Conservation (phyloP, 2,888 invertebrate genomes). For the Catocala nupta region DNA sequence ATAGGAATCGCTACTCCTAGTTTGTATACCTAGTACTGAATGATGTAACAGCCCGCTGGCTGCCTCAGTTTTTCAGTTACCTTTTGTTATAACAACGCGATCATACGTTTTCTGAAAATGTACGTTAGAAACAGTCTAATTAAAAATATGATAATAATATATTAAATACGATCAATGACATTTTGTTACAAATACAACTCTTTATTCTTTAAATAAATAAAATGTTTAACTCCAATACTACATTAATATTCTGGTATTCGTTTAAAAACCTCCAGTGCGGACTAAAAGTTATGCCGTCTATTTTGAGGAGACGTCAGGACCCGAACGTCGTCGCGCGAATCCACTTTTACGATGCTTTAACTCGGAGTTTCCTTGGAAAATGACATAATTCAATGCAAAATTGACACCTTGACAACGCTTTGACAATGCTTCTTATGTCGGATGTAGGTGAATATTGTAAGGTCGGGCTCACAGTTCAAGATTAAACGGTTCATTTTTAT, state of each 20-base stretch:
- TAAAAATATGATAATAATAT: too few relatives aligned
- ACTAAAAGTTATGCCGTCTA: conserved; percentile 1
- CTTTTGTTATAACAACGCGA: too few relatives aligned
- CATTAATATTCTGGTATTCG: background rate
- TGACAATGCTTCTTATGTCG: conserved; percentile 43
- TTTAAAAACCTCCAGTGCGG: background rate
- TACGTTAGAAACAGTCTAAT: too few relatives aligned
- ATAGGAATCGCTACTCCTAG: too few relatives aligned
- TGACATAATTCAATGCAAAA: conserved; percentile 48
- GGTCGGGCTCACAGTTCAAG: background rate
- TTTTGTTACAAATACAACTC: too few relatives aligned
- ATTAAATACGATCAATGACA: too few relatives aligned
- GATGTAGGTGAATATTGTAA: conserved; percentile 6
- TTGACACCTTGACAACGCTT: conserved; percentile 44
- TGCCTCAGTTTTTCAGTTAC: too few relatives aligned
- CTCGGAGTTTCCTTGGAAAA: conserved; percentile 27
- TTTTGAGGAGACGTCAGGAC: background rate
- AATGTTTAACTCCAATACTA: too few relatives aligned
- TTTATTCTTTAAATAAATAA: too few relatives aligned
- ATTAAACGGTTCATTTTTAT: background rate
- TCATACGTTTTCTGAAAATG: too few relatives aligned
- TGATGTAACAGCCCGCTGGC: too few relatives aligned
- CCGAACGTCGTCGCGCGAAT: conserved; percentile 5
- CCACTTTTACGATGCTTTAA: conserved; percentile 17
- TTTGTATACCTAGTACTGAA: too few relatives aligned